Base-by-base conservation (phyloP, 2,888 invertebrate species). In the Alsophila aescularia region DNA sequence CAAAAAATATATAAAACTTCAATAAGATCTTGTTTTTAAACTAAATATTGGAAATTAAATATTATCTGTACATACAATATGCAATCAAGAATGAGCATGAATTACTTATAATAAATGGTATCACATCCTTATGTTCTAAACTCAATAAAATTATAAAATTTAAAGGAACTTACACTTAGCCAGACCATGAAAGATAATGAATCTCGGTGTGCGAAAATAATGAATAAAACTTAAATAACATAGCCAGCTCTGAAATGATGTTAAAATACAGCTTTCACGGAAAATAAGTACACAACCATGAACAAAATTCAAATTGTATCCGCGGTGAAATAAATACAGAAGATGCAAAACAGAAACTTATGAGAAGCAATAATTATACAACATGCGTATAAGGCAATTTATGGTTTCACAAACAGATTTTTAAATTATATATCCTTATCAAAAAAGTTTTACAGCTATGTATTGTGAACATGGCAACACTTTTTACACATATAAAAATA, bases 401-500 rank as follows among this genome's bases (percentile, higher is more conserved):
- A 40, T 29, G 18, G 16, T 12, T 44, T 44, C 29, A 50, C 29
- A 41, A 39, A 52, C 16, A 18, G 32, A 16, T 27, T 35, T n/a
- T 21, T 16, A 24, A 39, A 24, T 32, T 36, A 21, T 18, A 35
- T 12, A 29, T 16, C 27, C 43, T 37, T 49, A 37, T 44, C 4
- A 63, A 62, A 73, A 62, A 73, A 81, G 64, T 73, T 79, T 83
- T 79, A 86, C 69, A 85, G 78, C 85, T 54, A 54, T 54, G 49
- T 87, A 88, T 83, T 69, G 66, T 77, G 86, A 90, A 89, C 87
- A 91, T 91, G 91, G 91, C 91, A 90, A 90, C 91, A 85, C 66
- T 83, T 85, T 85, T 82, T 87, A 89, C 86, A 85, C 83, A 83
- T 90, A 90, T 85, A 91, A 90, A 91, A 91, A 90, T 90, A 90